Percentiles rank a stretch among this genome's conserved stretches.
These are phyloP conservation scores for Epinephelus lanceolatus DNA, from an alignment of 2,113 vertebrate genomes.

Conservation along the genomic window DNA sequence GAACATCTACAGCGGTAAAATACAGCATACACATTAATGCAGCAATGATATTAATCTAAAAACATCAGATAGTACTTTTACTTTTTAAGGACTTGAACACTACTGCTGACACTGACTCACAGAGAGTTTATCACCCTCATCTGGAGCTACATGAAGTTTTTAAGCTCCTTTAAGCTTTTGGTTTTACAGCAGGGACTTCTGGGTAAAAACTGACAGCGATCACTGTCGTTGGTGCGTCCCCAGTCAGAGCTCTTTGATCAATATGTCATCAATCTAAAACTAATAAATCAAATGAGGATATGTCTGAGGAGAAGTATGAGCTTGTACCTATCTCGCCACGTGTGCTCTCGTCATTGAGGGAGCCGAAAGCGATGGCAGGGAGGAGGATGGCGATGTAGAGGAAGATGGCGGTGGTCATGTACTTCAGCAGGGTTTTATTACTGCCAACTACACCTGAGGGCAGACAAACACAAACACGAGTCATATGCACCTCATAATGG, in stretches of 20 bases:
- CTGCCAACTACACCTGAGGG: slow-evolving; percentile 92
- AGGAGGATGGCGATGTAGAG: slow-evolving; percentile 98
- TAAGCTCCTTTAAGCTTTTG: too few relatives aligned
- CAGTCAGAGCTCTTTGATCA: too few relatives aligned
- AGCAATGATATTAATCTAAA: too few relatives aligned
- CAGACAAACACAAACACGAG: slow-evolving; percentile 69
- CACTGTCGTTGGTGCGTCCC: too few relatives aligned
- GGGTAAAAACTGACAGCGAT: too few relatives aligned
- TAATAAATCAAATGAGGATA: too few relatives aligned
- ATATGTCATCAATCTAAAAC: too few relatives aligned
- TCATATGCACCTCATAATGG: slow-evolving; percentile 60
- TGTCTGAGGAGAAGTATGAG: not conserved
- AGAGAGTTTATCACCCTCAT: not conserved
- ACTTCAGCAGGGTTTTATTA: slow-evolving; percentile 96
- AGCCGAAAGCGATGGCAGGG: slow-evolving; percentile 97
- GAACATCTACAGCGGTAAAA: too few relatives aligned
- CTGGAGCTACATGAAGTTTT: not conserved
- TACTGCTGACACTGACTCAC: not conserved
- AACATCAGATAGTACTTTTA: too few relatives aligned
- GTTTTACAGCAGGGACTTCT: too few relatives aligned
- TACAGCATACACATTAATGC: too few relatives aligned
- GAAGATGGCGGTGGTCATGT: slow-evolving; percentile 97
- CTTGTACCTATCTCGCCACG: slow-evolving; percentile 93
- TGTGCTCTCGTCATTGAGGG: slow-evolving; percentile 97
- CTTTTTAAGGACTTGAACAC: too few relatives aligned